Conservation (phyloP, 2,113 vertebrate species). For the Apodemus speciosus region DNA sequence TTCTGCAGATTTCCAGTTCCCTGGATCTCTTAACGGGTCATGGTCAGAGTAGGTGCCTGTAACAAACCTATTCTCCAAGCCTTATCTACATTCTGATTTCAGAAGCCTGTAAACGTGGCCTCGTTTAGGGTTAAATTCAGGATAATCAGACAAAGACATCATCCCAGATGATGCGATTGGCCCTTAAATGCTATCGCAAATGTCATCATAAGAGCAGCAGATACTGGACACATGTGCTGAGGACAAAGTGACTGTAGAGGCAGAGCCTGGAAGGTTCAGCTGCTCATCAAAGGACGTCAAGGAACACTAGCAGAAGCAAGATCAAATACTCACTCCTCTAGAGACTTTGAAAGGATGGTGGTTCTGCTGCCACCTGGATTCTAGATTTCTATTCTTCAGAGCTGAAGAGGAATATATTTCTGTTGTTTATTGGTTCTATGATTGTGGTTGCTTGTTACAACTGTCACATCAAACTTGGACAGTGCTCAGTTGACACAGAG, state of each 20-base stretch:
- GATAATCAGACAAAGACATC: background rate
- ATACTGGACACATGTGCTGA: background rate
- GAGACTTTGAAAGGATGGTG: background rate
- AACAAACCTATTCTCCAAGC: background rate
- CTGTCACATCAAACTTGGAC: background rate
- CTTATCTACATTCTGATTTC: background rate
- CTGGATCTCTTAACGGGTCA: background rate
- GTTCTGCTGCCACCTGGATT: background rate
- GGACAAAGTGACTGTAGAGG: background rate
- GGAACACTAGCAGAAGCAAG: background rate
- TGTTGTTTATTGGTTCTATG: background rate
- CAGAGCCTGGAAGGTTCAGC: rapidly evolving
- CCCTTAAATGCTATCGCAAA: background rate
- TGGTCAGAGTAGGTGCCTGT: background rate
- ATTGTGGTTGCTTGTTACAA: background rate
- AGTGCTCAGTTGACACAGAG: background rate
- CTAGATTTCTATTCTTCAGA: background rate
- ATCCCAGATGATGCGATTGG: background rate
- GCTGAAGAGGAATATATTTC: background rate
- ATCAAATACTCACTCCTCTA: background rate
- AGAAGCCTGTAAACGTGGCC: background rate
- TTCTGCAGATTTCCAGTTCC: background rate
- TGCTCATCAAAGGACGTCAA: background rate
- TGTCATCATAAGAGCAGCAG: background rate
- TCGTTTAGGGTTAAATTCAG: background rate